These are phyloP conservation scores for Xanthia icteritia DNA, from an alignment of 2,888 invertebrate genomes.

Conservation along the genomic window DNA sequence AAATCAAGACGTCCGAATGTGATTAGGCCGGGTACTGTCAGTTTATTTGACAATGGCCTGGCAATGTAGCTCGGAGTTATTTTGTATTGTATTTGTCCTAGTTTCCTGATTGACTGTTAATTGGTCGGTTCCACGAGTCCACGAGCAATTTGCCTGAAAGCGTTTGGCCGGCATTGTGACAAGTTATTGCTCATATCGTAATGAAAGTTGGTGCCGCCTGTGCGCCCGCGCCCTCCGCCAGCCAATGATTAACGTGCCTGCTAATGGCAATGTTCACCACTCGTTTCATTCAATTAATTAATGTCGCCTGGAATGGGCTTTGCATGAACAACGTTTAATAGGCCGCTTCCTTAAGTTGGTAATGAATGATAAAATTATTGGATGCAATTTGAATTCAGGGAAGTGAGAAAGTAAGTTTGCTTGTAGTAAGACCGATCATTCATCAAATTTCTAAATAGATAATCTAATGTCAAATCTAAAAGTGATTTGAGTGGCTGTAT, in stretches of 20 bases:
- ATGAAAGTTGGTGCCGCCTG: slow-evolving; percentile 65
- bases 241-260: slow-evolving; percentile 67
- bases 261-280: slow-evolving; percentile 70
- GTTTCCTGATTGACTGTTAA: slow-evolving; percentile 65
- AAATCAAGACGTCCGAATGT: slow-evolving; percentile 58
- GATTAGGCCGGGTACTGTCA: slow-evolving; percentile 30
- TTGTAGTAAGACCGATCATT: not conserved
- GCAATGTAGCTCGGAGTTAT: slow-evolving; percentile 11
- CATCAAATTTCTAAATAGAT: not conserved
- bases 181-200: slow-evolving; percentile 71
- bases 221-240: slow-evolving; percentile 49
- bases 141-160: slow-evolving; percentile 73
- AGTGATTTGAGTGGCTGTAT: not conserved
- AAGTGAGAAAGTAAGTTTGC: not conserved
- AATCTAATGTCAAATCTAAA: not conserved
- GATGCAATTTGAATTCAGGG: slow-evolving; percentile 9
- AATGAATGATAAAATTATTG: slow-evolving; percentile 18
- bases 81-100: slow-evolving; percentile 56
- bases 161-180: slow-evolving; percentile 59
- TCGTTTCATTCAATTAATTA: slow-evolving; percentile 72
- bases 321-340: slow-evolving; percentile 25
- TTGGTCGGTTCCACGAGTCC: slow-evolving; percentile 56
- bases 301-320: slow-evolving; percentile 45
- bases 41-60: slow-evolving; percentile 31
- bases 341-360: not conserved